Evolutionary conservation across 2,888 invertebrate species (phyloP).

Genomic region (Cybosia mesomella): DNA sequence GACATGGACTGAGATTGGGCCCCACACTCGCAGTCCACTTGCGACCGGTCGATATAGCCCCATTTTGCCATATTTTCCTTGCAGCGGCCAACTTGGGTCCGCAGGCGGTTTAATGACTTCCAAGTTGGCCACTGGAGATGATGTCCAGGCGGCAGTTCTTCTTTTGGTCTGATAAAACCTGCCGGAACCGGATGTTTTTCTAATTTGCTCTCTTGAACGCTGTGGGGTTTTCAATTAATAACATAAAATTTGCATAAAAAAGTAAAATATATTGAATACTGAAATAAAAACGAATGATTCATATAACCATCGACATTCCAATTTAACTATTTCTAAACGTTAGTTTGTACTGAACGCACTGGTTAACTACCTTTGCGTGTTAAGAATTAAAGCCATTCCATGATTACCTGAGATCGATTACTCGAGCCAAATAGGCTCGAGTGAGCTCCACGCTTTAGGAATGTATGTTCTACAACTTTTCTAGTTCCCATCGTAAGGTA

Average conservation of each 20-base stretch:
- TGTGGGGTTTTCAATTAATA: too few species aligned
- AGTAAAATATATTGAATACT: constrained; percentile 1
- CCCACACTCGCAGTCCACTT: too few species aligned
- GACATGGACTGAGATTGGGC: too few species aligned
- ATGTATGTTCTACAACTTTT: neutral
- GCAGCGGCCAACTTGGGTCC: too few species aligned
- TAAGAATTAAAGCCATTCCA: neutral
- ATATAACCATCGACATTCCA: neutral
- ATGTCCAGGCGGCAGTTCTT: too few species aligned
- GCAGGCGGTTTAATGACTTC: too few species aligned
- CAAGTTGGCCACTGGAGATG: too few species aligned
- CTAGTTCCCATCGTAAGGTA: neutral
- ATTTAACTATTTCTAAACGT: neutral
- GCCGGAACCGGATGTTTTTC: too few species aligned
- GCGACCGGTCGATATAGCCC: too few species aligned
- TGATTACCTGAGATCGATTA: neutral
- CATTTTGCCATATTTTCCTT: too few species aligned
- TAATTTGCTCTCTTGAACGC: too few species aligned
- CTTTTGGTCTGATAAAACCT: too few species aligned
- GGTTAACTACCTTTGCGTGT: constrained; percentile 2
- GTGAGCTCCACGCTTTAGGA: neutral
- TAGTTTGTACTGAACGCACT: neutral
- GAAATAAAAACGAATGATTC: neutral
- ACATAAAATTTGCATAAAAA: neutral
- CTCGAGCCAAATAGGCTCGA: neutral